Conservation (phyloP, 1,140 invertebrate species). For the Danaus plexippus region DNA sequence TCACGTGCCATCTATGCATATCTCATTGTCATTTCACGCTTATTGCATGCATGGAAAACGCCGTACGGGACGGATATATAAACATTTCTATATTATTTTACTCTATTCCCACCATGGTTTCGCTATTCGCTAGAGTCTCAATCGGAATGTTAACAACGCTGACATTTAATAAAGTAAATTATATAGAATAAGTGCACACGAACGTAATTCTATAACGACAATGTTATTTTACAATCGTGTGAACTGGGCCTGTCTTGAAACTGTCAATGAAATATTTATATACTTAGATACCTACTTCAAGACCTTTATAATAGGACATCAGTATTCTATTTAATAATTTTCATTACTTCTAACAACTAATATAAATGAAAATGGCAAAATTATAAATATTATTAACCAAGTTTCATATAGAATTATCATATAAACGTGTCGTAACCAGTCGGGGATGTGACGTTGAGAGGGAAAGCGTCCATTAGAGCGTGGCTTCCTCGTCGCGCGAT, state of each 20-base stretch:
- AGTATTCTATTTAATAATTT: too few relatives aligned
- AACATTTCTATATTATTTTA: not conserved
- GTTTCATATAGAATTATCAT: not conserved
- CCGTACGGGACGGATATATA: not conserved
- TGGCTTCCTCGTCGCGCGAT: constrained; percentile 32
- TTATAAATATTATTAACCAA: not conserved
- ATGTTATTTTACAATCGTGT: constrained; percentile 1
- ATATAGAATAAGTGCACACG: too few relatives aligned
- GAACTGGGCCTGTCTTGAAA: constrained; percentile 4
- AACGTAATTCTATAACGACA: not conserved
- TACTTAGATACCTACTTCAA: constrained; percentile 7
- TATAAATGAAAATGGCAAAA: too few relatives aligned
- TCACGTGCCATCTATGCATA: constrained; percentile 28
- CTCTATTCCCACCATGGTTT: too few relatives aligned
- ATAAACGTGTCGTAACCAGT: constrained; percentile 6
- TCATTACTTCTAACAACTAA: too few relatives aligned
- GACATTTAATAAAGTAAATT: constrained; percentile 14
- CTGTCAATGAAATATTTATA: not conserved
- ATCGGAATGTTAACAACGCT: constrained; percentile 17
- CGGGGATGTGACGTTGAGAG: constrained; percentile 42
- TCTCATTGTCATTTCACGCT: constrained; percentile 30
- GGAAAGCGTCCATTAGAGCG: constrained; percentile 55
- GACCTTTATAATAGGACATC: not conserved
- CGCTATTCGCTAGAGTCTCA: constrained; percentile 2
- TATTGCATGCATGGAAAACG: constrained; percentile 25